phyloP scores from a whole-genome alignment of 2,888 invertebrate genomes.

The Blomia tropicalis region DNA sequence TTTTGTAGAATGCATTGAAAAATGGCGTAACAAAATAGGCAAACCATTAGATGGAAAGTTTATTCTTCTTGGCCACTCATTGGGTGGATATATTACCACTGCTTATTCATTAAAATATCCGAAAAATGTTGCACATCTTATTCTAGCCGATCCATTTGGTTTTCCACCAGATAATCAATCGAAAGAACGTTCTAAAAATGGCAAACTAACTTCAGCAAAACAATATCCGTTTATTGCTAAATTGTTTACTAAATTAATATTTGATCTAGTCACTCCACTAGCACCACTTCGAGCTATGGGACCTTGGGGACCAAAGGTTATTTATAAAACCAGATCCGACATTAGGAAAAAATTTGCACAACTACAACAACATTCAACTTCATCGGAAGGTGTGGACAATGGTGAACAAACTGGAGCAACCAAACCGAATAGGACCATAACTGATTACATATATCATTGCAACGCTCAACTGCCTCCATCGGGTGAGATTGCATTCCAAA shows the following conservation, averaged over 20 bases:
- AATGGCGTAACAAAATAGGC: conserved; percentile 80
- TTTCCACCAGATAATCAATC: conserved; percentile 36
- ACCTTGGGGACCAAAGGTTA: conserved; percentile 66
- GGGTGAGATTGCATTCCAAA: conserved; percentile 77
- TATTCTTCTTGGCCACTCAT: conserved; percentile 77
- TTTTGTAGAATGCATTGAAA: conserved; percentile 67
- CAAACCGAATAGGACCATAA: conserved; percentile 41
- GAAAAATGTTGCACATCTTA: conserved; percentile 67
- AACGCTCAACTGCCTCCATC: conserved; percentile 60
- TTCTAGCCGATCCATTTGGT: conserved; percentile 81
- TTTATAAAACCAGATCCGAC: conserved; percentile 71
- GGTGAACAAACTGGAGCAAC: neutral
- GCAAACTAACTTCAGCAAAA: no score
- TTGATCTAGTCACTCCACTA: conserved; percentile 76
- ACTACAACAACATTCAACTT: no score
- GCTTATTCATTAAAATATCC: conserved; percentile 74
- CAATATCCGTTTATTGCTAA: conserved; percentile 67
- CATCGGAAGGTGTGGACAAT: no score
- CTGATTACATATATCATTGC: conserved; percentile 87
- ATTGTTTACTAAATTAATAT: conserved; percentile 50
- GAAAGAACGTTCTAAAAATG: conserved; percentile 34
- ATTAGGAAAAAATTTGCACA: conserved; percentile 61
- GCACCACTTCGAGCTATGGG: conserved; percentile 71
- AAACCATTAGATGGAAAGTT: conserved; percentile 49
- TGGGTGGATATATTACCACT: conserved; percentile 80